These are phyloP conservation scores for Lepidocyrtinus sp. DNA, from an alignment of 2,888 invertebrate species.

Conservation along the genomic window DNA sequence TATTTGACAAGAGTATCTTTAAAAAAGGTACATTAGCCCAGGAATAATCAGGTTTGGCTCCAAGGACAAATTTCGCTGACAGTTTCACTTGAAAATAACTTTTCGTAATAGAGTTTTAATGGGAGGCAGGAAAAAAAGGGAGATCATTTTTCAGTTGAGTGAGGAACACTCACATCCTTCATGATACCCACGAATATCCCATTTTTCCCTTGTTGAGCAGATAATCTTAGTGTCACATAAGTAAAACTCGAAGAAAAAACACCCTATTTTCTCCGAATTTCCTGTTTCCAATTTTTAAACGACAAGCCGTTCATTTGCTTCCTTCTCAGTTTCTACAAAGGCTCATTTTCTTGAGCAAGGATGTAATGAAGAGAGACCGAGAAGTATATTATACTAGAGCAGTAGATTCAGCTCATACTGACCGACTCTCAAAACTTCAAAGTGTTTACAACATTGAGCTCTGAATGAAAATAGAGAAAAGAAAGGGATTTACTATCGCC, in stretches of 20 bases:
- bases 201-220: neutral
- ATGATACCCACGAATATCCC: neutral
- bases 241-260: neutral
- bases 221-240: slow-evolving; percentile 7
- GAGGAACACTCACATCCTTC: too few relatives aligned
- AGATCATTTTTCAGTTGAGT: slow-evolving; percentile 9
- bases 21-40: too few relatives aligned
- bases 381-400: neutral
- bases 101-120: neutral
- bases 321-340: neutral
- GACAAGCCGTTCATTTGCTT: neutral
- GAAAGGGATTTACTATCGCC: neutral
- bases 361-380: neutral
- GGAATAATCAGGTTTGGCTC: neutral
- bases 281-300: neutral
- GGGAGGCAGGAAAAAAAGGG: neutral
- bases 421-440: neutral
- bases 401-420: neutral
- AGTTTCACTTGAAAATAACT: neutral
- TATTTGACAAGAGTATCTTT: too few relatives aligned
- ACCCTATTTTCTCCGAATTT: slow-evolving; percentile 3
- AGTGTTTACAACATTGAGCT: slow-evolving; percentile 21
- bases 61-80: neutral
- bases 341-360: neutral
- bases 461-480: too few relatives aligned